phyloP scores from a whole-genome alignment of 2,113 vertebrate species.

The Xenotilapia caudafasciata region DNA sequence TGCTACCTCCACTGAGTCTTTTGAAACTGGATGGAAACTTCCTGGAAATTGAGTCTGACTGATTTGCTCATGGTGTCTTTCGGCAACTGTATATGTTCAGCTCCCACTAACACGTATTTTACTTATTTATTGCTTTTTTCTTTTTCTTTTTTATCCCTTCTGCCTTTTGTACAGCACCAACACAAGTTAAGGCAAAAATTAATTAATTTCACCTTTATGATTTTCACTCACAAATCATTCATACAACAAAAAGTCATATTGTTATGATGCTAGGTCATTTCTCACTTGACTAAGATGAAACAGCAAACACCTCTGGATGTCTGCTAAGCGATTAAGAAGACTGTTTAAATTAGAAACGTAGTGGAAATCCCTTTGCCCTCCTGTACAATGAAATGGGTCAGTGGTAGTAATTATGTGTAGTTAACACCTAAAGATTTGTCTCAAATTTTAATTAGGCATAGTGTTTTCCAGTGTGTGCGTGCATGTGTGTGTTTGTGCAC shows the following conservation, averaged over 20 bases:
- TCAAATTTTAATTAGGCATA: slow-evolving; percentile 1
- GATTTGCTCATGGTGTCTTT: not conserved
- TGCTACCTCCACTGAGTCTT: not conserved
- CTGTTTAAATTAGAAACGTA: slow-evolving; percentile 6
- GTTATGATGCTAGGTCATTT: not conserved
- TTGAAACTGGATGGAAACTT: not conserved
- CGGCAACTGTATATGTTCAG: not conserved
- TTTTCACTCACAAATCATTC: not conserved
- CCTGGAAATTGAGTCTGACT: not conserved
- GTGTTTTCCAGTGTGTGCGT: not conserved
- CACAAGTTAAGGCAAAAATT: accelerated
- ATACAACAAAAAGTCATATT: not conserved
- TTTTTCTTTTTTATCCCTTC: not conserved
- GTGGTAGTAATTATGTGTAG: not conserved
- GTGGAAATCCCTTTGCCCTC: not conserved
- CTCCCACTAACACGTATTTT: not conserved
- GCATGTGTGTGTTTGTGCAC: not conserved
- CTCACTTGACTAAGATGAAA: not conserved
- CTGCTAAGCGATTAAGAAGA: not conserved
- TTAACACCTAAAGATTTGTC: not conserved
- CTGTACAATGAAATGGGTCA: slow-evolving; percentile 4
- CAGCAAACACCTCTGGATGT: not conserved
- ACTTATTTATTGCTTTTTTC: not conserved
- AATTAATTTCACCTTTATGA: not conserved
- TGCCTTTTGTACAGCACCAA: not conserved